Evolutionary conservation across 1,140 invertebrate genomes (phyloP).

Genomic region (Coptotermes formosanus): DNA sequence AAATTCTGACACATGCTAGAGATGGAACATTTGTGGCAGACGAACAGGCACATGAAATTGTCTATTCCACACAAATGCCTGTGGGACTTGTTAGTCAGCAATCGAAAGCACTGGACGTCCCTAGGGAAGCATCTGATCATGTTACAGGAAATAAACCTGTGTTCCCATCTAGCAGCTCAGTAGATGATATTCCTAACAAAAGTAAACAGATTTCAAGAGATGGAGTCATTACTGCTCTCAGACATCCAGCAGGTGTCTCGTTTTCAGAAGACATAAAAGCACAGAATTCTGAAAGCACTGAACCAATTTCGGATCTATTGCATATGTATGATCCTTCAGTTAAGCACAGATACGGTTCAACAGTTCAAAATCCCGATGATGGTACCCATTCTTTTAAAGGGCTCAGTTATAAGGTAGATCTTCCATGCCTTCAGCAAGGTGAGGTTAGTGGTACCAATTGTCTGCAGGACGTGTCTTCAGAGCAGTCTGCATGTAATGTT

Average conservation of each 20-base stretch:
- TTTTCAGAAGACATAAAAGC: background rate
- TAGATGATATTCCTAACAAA: background rate
- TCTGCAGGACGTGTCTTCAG: background rate
- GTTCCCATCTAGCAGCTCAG: background rate
- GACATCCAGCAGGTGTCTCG: background rate
- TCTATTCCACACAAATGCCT: slow-evolving; percentile 1
- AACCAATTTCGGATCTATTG: background rate
- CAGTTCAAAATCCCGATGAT: background rate
- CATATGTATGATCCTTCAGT: background rate
- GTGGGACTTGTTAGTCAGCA: background rate
- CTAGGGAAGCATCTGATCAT: background rate
- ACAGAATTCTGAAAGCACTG: background rate
- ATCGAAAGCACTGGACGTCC: background rate
- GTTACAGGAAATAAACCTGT: background rate
- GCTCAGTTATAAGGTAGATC: background rate
- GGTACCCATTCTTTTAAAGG: background rate
- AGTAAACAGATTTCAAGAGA: background rate
- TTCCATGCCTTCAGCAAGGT: background rate
- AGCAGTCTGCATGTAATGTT: background rate
- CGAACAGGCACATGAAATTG: background rate
- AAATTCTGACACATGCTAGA: background rate
- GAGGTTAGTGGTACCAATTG: background rate
- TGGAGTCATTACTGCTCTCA: background rate
- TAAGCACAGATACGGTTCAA: background rate
- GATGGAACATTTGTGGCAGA: background rate